These are phyloP conservation scores for Periparus ater DNA, from an alignment of 2,797 vertebrate genomes.

Conservation along the genomic window DNA sequence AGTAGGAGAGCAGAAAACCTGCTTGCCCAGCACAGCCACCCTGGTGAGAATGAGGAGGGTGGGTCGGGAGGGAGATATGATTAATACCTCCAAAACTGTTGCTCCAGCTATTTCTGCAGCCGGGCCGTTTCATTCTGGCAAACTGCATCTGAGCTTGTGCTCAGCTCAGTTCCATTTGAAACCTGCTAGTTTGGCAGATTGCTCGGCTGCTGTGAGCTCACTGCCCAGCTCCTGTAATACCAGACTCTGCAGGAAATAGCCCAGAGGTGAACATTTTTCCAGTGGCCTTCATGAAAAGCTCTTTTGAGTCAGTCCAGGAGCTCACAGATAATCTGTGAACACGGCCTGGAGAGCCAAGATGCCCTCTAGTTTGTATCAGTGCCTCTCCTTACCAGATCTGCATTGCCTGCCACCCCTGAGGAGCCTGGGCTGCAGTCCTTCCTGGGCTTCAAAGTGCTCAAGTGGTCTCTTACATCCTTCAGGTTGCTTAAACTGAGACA, in stretches of 20 bases:
- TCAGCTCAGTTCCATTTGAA: neutral
- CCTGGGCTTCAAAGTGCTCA: neutral
- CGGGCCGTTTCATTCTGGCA: neutral
- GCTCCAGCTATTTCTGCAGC: neutral
- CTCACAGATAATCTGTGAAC: neutral
- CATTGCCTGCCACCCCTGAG: neutral
- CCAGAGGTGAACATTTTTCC: neutral
- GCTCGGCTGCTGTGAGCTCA: neutral
- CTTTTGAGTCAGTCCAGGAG: neutral
- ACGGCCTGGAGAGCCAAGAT: neutral
- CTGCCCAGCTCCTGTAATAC: neutral
- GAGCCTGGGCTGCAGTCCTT: neutral
- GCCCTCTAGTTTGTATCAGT: neutral
- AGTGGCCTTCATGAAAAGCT: neutral
- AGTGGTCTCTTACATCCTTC: neutral
- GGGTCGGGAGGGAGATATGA: neutral
- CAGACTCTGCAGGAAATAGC: neutral
- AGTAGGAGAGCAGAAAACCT: neutral
- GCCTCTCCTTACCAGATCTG: neutral
- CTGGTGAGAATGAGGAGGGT: neutral
- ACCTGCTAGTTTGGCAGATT: neutral
- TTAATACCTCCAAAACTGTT: neutral
- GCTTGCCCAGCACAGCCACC: constrained; percentile 5
- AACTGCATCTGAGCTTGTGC: neutral
- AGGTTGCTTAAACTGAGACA: neutral